phyloP scores from a whole-genome alignment of 1,140 invertebrate genomes.

The Drosophila yakuba region DNA sequence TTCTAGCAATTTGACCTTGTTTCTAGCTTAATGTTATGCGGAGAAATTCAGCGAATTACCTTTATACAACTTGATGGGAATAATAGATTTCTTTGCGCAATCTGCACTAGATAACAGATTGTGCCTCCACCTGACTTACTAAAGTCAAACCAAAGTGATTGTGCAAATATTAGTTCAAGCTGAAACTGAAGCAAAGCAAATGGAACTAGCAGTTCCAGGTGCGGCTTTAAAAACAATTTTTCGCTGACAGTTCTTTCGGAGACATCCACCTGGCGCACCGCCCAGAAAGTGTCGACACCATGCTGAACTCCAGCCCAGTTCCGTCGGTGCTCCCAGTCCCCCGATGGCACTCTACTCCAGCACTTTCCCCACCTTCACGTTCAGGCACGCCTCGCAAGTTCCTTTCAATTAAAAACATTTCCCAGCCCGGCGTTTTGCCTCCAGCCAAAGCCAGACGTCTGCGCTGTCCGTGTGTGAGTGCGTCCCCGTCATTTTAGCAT shows the following conservation, averaged over 20 bases:
- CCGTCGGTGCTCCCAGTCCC: not conserved
- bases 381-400: conserved; percentile 55
- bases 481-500: conserved; percentile 59
- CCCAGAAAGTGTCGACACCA: conserved; percentile 31
- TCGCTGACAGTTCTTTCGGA: conserved; percentile 27
- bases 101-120: not conserved
- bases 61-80: not conserved
- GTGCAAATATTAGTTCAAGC: conserved; percentile 21
- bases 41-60: not conserved
- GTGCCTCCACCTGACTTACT: not conserved
- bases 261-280: conserved; percentile 28
- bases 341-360: not conserved
- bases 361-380: conserved; percentile 14
- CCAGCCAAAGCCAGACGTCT: conserved; percentile 48
- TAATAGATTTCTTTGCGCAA: not conserved
- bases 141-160: conserved; percentile 13
- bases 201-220: conserved; percentile 33
- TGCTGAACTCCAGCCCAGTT: conserved; percentile 34
- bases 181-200: conserved; percentile 28
- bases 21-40: too few species aligned
- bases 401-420: conserved; percentile 64
- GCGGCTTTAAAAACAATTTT: conserved; percentile 45
- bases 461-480: conserved; percentile 18
- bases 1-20: too few species aligned
- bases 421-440: conserved; percentile 48